phyloP scores from a whole-genome alignment of 1,140 invertebrate genomes.

The Papilio aristodemus region DNA sequence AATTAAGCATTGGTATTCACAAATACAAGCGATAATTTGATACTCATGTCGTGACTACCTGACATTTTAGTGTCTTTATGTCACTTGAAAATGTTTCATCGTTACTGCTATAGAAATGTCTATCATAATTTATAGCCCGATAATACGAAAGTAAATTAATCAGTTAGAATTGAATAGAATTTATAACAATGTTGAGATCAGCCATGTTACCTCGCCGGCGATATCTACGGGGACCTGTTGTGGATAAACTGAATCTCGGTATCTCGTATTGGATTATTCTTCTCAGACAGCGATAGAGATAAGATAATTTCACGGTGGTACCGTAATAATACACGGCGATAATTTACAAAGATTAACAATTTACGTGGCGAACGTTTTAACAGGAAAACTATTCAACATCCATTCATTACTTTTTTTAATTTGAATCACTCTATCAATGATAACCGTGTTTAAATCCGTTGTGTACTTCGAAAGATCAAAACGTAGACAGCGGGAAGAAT shows the following conservation, averaged over 20 bases:
- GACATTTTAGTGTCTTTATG: too few species aligned
- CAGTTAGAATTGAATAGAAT: neutral
- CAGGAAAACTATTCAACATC: neutral
- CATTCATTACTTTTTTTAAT: neutral
- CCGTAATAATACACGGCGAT: constrained; percentile 36
- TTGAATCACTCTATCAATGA: too few species aligned
- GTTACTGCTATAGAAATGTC: neutral
- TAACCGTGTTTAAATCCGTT: too few species aligned
- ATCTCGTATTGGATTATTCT: constrained; percentile 56
- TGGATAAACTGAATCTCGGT: constrained; percentile 40
- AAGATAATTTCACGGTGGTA: constrained; percentile 49
- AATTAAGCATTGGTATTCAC: too few species aligned
- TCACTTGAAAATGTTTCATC: too few species aligned
- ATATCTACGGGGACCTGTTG: constrained; percentile 23
- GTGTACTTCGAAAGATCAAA: too few species aligned
- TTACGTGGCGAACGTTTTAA: neutral
- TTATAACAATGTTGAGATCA: constrained; percentile 17
- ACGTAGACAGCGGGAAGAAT: too few species aligned
- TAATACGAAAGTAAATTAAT: neutral
- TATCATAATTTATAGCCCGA: neutral
- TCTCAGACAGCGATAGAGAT: constrained; percentile 63
- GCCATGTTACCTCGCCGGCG: neutral
- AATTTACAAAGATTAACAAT: constrained; percentile 21
- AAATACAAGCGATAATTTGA: too few species aligned
- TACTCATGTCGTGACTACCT: too few species aligned